Conservation (phyloP, 2,797 vertebrate species). For the Rhodeus uyekii region DNA sequence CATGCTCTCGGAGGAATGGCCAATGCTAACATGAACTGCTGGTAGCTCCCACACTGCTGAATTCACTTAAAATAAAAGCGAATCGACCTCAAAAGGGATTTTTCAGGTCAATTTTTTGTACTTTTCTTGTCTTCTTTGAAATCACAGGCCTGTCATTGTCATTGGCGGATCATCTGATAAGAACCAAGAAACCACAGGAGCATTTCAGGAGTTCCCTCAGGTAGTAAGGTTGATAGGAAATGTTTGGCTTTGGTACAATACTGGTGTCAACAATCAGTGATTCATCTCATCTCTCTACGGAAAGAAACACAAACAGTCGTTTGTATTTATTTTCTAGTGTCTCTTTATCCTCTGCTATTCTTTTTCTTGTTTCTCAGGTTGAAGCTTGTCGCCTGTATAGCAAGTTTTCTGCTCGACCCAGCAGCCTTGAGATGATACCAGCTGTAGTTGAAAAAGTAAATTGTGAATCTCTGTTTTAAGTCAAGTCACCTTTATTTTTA, state of each 20-base stretch:
- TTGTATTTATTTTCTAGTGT: not conserved
- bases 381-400: slow-evolving; percentile 93
- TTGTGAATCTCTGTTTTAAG: not conserved
- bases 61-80: not conserved
- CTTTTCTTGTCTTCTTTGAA: slow-evolving; percentile 36
- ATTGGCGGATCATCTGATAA: slow-evolving; percentile 93
- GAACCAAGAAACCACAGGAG: slow-evolving; percentile 92
- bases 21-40: slow-evolving; percentile 94
- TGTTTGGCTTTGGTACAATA: not conserved
- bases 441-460: slow-evolving; percentile 90
- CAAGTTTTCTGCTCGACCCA: slow-evolving; percentile 90
- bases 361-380: slow-evolving; percentile 74
- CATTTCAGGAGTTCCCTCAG: slow-evolving; percentile 98
- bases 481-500: too few relatives aligned
- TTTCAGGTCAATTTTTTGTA: slow-evolving; percentile 1
- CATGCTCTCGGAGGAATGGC: slow-evolving; percentile 95
- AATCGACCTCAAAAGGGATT: not conserved
- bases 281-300: not conserved
- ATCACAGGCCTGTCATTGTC: slow-evolving; percentile 89
- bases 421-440: slow-evolving; percentile 86
- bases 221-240: slow-evolving; percentile 63
- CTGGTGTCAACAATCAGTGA: not conserved
- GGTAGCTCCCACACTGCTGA: slow-evolving; percentile 73
- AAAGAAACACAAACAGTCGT: not conserved
- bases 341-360: not conserved